Percentiles rank a stretch among this genome's conserved stretches.
Evolutionary conservation across 2,797 vertebrate genomes (phyloP).

Genomic region (Euphonia xanthogaster): DNA sequence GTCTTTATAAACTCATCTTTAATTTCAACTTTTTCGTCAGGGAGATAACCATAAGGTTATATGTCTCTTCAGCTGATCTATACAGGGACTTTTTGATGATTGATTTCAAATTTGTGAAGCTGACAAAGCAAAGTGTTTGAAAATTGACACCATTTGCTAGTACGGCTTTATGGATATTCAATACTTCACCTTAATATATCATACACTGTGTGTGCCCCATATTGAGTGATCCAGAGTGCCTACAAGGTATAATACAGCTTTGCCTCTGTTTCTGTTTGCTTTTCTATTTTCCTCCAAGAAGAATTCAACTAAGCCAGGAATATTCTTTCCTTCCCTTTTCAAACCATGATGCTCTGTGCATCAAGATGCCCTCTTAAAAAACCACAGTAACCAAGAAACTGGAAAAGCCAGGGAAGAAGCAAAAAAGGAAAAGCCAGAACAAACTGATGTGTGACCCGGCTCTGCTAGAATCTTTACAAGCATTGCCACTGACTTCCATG

Average conservation of each 20-base stretch:
- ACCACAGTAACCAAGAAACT: neutral
- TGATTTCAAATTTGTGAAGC: constrained; percentile 69
- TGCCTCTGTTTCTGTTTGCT: neutral
- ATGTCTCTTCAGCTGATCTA: constrained; percentile 40
- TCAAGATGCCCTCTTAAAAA: neutral
- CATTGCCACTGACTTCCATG: neutral
- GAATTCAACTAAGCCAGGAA: neutral
- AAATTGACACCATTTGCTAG: constrained; percentile 62
- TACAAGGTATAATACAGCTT: neutral
- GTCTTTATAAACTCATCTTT: constrained; percentile 25
- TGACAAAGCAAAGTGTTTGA: constrained; percentile 65
- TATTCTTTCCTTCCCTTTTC: neutral
- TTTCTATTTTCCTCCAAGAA: neutral
- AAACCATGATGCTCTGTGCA: neutral
- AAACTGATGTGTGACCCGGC: neutral
- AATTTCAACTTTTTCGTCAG: constrained; percentile 20
- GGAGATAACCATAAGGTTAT: constrained; percentile 24
- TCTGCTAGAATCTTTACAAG: neutral
- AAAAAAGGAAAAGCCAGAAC: neutral
- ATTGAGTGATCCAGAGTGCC: neutral
- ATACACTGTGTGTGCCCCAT: neutral
- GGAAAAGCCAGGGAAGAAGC: neutral
- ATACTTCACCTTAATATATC: constrained; percentile 58
- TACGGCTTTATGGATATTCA: constrained; percentile 56
- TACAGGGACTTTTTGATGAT: constrained; percentile 45